Evolutionary conservation across 2,888 invertebrate species (phyloP), one percentile per base, ranked within the genome.

Genomic region (Synergus gifuensis): DNA sequence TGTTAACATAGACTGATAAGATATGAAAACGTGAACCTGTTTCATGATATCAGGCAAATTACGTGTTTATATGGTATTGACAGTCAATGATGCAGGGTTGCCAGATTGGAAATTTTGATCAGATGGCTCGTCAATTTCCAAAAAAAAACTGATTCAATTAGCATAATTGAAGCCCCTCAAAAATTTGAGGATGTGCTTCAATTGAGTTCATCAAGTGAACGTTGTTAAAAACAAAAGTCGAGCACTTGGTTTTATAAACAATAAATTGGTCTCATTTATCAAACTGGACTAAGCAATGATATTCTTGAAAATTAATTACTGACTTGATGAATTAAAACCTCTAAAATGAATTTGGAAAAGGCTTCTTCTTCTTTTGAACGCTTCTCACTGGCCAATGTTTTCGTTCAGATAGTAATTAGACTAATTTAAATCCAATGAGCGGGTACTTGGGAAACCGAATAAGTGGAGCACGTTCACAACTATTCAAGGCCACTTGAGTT

Each of bases 361-460:
- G 8, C n/a, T n/a, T n/a, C n/a, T n/a, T n/a, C n/a, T n/a, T n/a
- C n/a, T n/a, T n/a, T n/a, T n/a, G 9, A 58, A 58, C 3, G 58
- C 18, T 14, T 14, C 62, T 62, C 14, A 12, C 2, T 28, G 62
- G 28, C 62, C 22, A 28, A 28, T 28, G 28, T 62, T 62, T 14
- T 28, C 12, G 28, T 62, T 62, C 12, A 42, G 42, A 40, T 73
- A 73, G 40, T 54, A 54, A 54, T 73, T 73, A 11, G 69, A 54
- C 54, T 73, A 58, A 54, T 58, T 73, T 73, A 73, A 73, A 73
- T 73, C 73, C 36, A 54, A 73, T 73, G 54, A 58, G 16, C 36
- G 73, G 1, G 54, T 73, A n/a, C 73, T 73, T 73, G 36, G 73
- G 73, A 54, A 73, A 73, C 73, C 73, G 54, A 73, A 73, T 73